Percentiles rank a stretch among this genome's conserved stretches.
These are phyloP conservation scores for Polyergus mexicanus DNA, from an alignment of 1,140 invertebrate genomes.

Conservation along the genomic window DNA sequence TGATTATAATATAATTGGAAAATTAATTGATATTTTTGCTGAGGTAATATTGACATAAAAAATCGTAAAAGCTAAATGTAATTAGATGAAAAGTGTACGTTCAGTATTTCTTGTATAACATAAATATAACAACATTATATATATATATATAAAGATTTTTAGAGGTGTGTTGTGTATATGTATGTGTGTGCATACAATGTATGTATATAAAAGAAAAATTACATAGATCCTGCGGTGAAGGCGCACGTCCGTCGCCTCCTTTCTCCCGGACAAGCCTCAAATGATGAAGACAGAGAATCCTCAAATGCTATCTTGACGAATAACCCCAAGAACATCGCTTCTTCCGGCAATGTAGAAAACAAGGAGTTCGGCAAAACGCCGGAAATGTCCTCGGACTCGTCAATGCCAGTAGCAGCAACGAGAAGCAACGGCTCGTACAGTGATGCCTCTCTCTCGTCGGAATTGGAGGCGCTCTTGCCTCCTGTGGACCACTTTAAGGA, in stretches of 20 bases:
- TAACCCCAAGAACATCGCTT: constrained; percentile 66
- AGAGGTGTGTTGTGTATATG: neutral
- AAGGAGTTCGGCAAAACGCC: constrained; percentile 71
- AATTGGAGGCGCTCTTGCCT: constrained; percentile 85
- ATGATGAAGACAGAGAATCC: constrained; percentile 71
- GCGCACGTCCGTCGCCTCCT: constrained; percentile 92
- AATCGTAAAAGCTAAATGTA: neutral
- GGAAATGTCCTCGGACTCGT: constrained; percentile 76
- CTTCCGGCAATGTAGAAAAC: constrained; percentile 77
- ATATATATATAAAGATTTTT: neutral
- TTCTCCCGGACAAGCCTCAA: constrained; percentile 86
- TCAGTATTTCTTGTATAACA: neutral
- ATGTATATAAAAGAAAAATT: constrained; percentile 21
- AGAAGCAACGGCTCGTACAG: constrained; percentile 86
- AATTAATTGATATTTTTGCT: neutral
- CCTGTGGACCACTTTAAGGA: constrained; percentile 86
- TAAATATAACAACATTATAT: neutral
- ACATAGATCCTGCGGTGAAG: constrained; percentile 93
- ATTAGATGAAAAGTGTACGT: neutral
- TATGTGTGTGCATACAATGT: neutral
- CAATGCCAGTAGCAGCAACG: constrained; percentile 70
- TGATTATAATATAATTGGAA: neutral
- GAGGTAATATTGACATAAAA: neutral
- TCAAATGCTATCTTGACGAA: constrained; percentile 69
- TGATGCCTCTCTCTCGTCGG: constrained; percentile 84